phyloP scores from a whole-genome alignment of 2,797 vertebrate species.

The Pseudomugil tenellus region DNA sequence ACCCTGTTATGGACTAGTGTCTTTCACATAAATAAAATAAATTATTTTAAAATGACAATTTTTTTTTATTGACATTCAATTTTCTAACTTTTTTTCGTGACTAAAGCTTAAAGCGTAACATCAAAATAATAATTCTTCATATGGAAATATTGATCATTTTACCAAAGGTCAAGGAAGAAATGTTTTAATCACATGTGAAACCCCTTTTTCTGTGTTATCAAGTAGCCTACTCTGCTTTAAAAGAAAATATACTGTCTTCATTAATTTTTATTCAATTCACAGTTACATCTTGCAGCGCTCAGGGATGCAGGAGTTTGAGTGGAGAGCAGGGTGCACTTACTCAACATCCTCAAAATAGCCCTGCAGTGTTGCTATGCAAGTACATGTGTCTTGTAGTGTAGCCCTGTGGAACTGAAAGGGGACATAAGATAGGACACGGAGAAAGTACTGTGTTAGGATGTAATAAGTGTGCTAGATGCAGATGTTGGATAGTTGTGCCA shows the following conservation, averaged over 20 bases:
- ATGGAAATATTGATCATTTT: background rate
- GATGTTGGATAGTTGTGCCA: constrained; percentile 44
- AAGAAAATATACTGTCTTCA: constrained; percentile 20
- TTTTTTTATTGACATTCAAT: no score
- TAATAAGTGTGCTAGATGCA: constrained; percentile 44
- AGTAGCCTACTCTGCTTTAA: constrained; percentile 1
- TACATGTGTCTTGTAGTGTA: constrained; percentile 62
- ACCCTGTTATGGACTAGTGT: no score
- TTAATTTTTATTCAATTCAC: constrained; percentile 36
- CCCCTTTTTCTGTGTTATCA: background rate
- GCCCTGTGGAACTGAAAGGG: constrained; percentile 53
- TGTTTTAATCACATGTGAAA: background rate
- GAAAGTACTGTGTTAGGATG: constrained; percentile 25
- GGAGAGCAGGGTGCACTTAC: constrained; percentile 36
- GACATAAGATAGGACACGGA: constrained; percentile 48
- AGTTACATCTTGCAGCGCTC: constrained; percentile 29
- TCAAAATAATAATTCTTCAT: background rate
- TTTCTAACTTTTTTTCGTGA: no score
- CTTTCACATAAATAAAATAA: no score
- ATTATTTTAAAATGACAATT: no score
- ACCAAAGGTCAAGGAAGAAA: background rate
- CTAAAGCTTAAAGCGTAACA: no score
- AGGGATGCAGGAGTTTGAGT: constrained; percentile 33
- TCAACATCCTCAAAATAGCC: constrained; percentile 64
- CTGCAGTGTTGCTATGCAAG: constrained; percentile 46